phyloP scores from a whole-genome alignment of 1,140 invertebrate species.

The Drosophila tropicalis region DNA sequence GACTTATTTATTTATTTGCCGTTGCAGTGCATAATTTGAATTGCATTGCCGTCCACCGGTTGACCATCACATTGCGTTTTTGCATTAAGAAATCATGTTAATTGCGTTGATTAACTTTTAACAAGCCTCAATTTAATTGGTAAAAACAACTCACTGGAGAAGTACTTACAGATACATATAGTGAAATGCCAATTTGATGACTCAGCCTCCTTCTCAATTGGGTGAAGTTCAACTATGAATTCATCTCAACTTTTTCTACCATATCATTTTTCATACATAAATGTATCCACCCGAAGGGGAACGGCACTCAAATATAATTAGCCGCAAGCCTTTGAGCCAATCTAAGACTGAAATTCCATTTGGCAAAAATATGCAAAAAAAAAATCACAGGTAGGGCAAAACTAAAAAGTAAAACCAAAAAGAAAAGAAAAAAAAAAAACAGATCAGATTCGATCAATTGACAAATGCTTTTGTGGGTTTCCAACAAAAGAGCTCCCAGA shows the following conservation, averaged over 20 bases:
- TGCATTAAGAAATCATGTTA: slow-evolving; percentile 74
- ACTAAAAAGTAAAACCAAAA: slow-evolving; percentile 31
- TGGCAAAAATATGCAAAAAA: slow-evolving; percentile 40
- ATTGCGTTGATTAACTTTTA: slow-evolving; percentile 61
- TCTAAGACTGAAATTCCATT: slow-evolving; percentile 37
- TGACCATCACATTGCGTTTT: slow-evolving; percentile 71
- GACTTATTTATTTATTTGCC: slow-evolving; percentile 35
- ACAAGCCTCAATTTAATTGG: slow-evolving; percentile 19
- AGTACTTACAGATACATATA: neutral
- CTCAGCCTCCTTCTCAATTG: slow-evolving; percentile 44
- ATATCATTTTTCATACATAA: slow-evolving; percentile 28
- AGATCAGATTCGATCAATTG: slow-evolving; percentile 58
- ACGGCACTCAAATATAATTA: slow-evolving; percentile 56
- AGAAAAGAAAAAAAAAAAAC: neutral
- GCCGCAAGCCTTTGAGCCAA: slow-evolving; percentile 39
- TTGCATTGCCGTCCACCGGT: slow-evolving; percentile 65
- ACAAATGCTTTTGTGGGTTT: slow-evolving; percentile 52
- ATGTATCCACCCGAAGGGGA: slow-evolving; percentile 27
- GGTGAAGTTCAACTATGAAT: slow-evolving; percentile 73
- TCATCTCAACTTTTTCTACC: neutral
- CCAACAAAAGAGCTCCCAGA: slow-evolving; percentile 49
- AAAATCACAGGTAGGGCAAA: slow-evolving; percentile 37
- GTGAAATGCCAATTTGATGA: slow-evolving; percentile 39
- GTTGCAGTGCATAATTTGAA: slow-evolving; percentile 48
- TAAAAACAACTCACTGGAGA: neutral